Percentiles rank a stretch among this genome's conserved stretches.
Evolutionary conservation across 2,113 vertebrate species (phyloP).

Genomic region (Antechinus stuartii): DNA sequence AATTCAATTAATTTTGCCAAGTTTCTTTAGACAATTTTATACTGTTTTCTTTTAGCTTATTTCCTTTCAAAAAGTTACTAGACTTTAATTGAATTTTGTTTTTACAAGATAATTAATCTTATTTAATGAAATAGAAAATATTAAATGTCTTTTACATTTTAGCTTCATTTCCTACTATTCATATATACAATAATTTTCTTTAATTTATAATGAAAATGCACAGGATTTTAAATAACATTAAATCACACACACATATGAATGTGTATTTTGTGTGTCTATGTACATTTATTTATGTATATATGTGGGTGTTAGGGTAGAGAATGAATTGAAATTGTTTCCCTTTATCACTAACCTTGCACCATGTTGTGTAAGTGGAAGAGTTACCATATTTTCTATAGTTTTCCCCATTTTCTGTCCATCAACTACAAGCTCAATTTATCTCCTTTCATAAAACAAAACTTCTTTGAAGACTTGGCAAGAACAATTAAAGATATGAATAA

Average conservation of each 20-base stretch:
- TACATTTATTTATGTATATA: not conserved
- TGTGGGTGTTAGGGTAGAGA: not conserved
- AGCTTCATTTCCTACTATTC: not conserved
- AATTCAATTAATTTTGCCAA: not conserved
- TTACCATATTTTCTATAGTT: not conserved
- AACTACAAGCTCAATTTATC: not conserved
- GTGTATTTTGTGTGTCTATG: not conserved
- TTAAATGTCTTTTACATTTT: not conserved
- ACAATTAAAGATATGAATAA: not conserved
- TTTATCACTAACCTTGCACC: not conserved
- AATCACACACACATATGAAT: not conserved
- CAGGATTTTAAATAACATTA: not conserved
- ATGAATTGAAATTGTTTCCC: not conserved
- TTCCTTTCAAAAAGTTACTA: not conserved
- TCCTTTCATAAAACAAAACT: not conserved
- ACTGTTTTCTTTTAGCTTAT: not conserved
- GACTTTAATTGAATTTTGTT: not conserved
- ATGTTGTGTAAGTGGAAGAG: not conserved
- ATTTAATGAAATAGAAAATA: not conserved
- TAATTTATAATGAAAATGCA: not conserved
- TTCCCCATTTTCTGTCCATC: not conserved
- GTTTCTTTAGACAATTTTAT: not conserved
- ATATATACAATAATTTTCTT: not conserved
- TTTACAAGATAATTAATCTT: not conserved
- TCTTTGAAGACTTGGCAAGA: not conserved